Base-by-base conservation (phyloP, 2,113 vertebrate genomes). In the Elaphurus davidianus region DNA sequence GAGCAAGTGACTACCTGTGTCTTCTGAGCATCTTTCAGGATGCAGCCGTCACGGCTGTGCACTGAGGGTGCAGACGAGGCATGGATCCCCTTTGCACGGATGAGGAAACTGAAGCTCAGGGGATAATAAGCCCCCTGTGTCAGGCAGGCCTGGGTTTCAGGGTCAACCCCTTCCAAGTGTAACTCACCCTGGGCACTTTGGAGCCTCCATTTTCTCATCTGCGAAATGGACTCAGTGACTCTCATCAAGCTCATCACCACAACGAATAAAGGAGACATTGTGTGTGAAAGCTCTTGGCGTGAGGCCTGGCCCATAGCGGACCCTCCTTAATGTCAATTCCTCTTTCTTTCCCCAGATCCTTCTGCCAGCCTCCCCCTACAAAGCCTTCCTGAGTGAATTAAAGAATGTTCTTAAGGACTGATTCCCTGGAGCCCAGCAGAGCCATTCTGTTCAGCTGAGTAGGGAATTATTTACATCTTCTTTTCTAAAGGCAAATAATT, bases 401-500 rank as follows among this genome's bases (percentile, higher is more conserved):
- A 85, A 83, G 17, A 47, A 43, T 19, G 23, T 50, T 94, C 88
- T 94, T 62, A 36, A 54, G 40, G 50, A 27, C 71, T 14, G 10
- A 79, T 85, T 79, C 19, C 1, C 0, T 0, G 52, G 52, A 95
- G 40, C 87, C 93, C 93, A 28, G 85, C 0, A 27, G 86, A 96
- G 47, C 91, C 57, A 57, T 95, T 95, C 94, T 86, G 96, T 47
- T 89, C 40, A 95, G 30, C 93, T 3, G 0, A 78, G 71, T 64
- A 74, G 89, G 82, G 71, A 95, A 84, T 97, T 74, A 94, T 97
- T 97, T 97, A 93, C 86, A 82, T 79, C 88, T 93, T 91, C 79
- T 94, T 86, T 87, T 96, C 98, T 89, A 83, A 96, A 97, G 30
- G 97, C 95, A 93, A 97, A 96, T 47, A 17, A 94, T 90, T 87